These are phyloP conservation scores for Elaphurus davidianus DNA, from an alignment of 2,113 vertebrate genomes.

Conservation along the genomic window DNA sequence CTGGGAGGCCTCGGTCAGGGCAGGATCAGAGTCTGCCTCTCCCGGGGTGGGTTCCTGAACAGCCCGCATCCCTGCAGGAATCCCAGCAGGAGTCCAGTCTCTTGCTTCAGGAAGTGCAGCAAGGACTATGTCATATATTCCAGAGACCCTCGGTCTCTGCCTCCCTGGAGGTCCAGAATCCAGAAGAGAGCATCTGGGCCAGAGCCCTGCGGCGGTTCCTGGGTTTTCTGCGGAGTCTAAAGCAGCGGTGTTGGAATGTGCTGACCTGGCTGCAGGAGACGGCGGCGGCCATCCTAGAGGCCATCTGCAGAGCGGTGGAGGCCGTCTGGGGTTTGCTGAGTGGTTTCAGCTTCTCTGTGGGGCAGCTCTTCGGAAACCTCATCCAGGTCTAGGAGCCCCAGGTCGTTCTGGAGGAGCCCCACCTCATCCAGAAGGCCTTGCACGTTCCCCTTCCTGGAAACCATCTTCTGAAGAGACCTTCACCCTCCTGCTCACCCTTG, in stretches of 20 bases:
- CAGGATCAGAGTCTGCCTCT: fast-evolving
- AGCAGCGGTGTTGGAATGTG: fast-evolving
- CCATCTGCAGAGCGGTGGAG: fast-evolving
- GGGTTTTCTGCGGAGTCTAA: fast-evolving
- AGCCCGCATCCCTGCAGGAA: too few species aligned
- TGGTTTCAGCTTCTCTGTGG: too few species aligned
- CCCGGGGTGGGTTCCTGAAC: fast-evolving
- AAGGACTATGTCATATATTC: too few species aligned
- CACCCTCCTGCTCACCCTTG: background rate
- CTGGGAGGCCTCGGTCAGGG: background rate
- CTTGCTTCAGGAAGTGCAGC: fast-evolving
- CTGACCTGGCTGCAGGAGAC: too few species aligned
- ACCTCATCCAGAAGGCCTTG: too few species aligned
- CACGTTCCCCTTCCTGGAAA: fast-evolving
- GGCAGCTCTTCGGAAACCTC: too few species aligned
- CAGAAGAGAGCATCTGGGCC: too few species aligned
- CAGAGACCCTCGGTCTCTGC: too few species aligned
- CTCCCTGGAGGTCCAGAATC: too few species aligned
- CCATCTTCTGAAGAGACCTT: background rate
- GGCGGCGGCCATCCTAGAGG: fast-evolving
- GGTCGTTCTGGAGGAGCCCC: too few species aligned
- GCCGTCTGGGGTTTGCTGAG: fast-evolving
- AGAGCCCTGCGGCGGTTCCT: too few species aligned
- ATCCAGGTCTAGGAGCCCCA: too few species aligned
- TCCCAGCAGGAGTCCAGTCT: background rate